Conservation (phyloP, 2,888 invertebrate genomes). For the Onthophagus sagittarius region DNA sequence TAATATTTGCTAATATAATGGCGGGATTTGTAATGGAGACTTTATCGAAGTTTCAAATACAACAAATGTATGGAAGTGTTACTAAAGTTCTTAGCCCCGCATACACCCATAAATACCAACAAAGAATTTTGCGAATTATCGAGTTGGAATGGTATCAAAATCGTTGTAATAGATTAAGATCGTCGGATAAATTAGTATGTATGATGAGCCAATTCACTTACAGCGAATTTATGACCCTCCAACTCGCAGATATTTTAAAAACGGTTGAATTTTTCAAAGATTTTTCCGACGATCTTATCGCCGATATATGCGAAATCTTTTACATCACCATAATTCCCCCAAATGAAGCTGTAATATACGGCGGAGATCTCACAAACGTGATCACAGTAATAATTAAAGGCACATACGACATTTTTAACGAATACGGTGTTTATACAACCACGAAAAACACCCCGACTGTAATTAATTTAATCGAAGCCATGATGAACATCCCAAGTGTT, state of each 20-base stretch:
- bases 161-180: constrained; percentile 3
- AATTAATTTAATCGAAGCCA: constrained; percentile 13
- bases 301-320: constrained; percentile 15
- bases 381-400: constrained; percentile 15
- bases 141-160: constrained; percentile 20
- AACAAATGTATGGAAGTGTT: constrained; percentile 12
- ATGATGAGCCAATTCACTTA: constrained; percentile 13
- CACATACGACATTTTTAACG: constrained; percentile 9
- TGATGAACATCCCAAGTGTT: constrained; percentile 14
- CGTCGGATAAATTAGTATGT: constrained; percentile 3
- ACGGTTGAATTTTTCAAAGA: constrained; percentile 2
- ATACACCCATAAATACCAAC: background rate
- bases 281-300: constrained; percentile 15
- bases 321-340: constrained; percentile 9
- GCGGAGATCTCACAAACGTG: constrained; percentile 13
- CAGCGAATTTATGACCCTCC: constrained; percentile 11
- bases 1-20: constrained; percentile 16
- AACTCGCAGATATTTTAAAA: constrained; percentile 8
- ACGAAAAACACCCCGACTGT: background rate
- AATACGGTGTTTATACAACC: background rate
- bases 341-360: constrained; percentile 15
- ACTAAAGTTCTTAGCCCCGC: background rate
- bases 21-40: constrained; percentile 15
- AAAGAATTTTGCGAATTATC: constrained; percentile 12
- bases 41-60: constrained; percentile 13